These are phyloP conservation scores for Cotesia vestalis DNA, from an alignment of 1,140 invertebrate genomes.

Conservation along the genomic window DNA sequence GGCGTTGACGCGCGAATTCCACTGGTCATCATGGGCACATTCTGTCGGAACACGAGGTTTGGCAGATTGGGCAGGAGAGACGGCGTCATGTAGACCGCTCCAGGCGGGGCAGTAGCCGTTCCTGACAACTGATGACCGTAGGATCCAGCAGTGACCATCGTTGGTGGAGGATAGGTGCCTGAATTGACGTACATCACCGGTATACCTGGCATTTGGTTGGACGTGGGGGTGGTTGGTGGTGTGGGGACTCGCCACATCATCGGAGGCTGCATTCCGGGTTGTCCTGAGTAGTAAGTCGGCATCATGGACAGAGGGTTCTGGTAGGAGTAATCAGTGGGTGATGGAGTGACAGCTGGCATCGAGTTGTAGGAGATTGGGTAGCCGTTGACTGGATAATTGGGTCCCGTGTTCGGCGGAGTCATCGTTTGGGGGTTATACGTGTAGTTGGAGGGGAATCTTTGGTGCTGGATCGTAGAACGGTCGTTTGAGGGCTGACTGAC, in stretches of 20 bases:
- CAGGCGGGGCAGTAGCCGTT: conserved; percentile 53
- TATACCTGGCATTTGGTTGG: conserved; percentile 60
- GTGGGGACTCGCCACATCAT: conserved; percentile 63
- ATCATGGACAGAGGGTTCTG: conserved; percentile 59
- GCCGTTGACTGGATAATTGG: conserved; percentile 56
- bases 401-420: conserved; percentile 57
- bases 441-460: conserved; percentile 58
- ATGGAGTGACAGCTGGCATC: conserved; percentile 53
- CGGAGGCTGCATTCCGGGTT: conserved; percentile 58
- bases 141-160: conserved; percentile 54
- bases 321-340: conserved; percentile 56
- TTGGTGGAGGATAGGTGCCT: conserved; percentile 55
- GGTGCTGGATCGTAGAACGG: conserved; percentile 55
- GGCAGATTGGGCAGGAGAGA: conserved; percentile 62
- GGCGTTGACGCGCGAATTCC: conserved; percentile 59
- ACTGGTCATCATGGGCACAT: conserved; percentile 57
- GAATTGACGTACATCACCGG: conserved; percentile 65
- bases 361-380: conserved; percentile 61
- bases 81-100: conserved; percentile 56
- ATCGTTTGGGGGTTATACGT: conserved; percentile 61
- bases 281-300: conserved; percentile 57
- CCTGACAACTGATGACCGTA: conserved; percentile 58
- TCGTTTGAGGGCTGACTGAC: conserved; percentile 56
- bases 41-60: conserved; percentile 62
- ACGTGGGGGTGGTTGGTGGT: conserved; percentile 61